Evolutionary conservation across 1,140 invertebrate species (phyloP), one percentile per base, ranked within the genome.

Genomic region (Rhynchophorus ferrugineus): DNA sequence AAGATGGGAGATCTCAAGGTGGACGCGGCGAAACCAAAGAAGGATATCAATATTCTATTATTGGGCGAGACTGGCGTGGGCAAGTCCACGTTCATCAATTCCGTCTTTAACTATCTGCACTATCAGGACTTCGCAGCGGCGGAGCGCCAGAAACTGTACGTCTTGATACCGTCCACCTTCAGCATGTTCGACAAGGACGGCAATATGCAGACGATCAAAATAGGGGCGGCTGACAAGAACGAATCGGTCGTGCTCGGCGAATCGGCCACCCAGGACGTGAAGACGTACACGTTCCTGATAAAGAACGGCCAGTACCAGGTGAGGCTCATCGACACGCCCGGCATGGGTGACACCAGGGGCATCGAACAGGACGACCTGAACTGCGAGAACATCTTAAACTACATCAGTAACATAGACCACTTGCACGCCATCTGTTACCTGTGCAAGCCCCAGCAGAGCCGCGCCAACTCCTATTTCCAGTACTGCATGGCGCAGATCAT

Each of bases 1-100:
- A n/a, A n/a, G n/a, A n/a, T n/a, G n/a, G n/a, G n/a, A n/a, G n/a
- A n/a, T n/a, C n/a, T n/a, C n/a, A n/a, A n/a, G n/a, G n/a, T n/a
- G n/a, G n/a, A n/a, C n/a, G n/a, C n/a, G n/a, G n/a, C n/a, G n/a
- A n/a, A n/a, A n/a, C n/a, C n/a, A n/a, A n/a, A n/a, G n/a, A n/a
- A n/a, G 29, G 58, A 65, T 20, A 61, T 66, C 2, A 68, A 68
- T 42, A 64, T 68, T 22, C 48, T 68, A 3, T 44, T 68, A 5
- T 43, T 68, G 8, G 66, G 66, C 8, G 61, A 63, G 49, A 67
- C 64, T 3, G 66, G 66, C 11, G 64, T 61, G 1, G 66, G 66
- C 34, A 68, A 68, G 56, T 69, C 67, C 1, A 67, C 65, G 1
- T 65, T 67, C 37, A 66, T 67, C n/a, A 68, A 68, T 48, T 45